Conservation (phyloP, 2,113 vertebrate species). For the Bothrops jararaca region DNA sequence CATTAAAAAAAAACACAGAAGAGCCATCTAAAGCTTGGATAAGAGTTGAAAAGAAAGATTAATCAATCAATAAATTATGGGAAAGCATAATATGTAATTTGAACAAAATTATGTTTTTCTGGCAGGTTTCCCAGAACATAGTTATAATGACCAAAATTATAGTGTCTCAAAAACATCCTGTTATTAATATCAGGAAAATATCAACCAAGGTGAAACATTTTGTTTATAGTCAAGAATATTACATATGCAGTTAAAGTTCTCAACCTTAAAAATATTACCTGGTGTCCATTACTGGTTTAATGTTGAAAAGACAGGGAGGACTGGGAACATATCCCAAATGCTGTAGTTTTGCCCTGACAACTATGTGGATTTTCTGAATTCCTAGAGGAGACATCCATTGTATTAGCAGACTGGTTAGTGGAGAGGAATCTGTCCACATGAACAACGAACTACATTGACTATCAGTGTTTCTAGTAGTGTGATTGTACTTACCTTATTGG, state of each 20-base stretch:
- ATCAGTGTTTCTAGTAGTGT: background rate
- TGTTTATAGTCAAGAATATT: background rate
- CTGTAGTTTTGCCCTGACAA: background rate
- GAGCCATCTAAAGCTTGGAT: slow-evolving; percentile 39
- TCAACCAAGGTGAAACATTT: slow-evolving; percentile 8
- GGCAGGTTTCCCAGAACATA: slow-evolving; percentile 3
- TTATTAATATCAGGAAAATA: slow-evolving; percentile 12
- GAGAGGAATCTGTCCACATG: background rate
- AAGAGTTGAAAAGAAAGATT: slow-evolving; percentile 25
- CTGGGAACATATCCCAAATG: background rate
- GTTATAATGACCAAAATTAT: background rate
- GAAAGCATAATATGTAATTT: slow-evolving; percentile 13
- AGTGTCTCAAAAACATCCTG: background rate
- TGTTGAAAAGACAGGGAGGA: background rate
- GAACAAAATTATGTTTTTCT: background rate
- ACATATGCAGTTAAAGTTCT: background rate
- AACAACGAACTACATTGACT: background rate
- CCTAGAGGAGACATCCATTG: background rate
- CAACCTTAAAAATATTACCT: background rate
- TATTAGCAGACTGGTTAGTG: background rate
- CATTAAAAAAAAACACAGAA: background rate
- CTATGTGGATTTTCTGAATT: background rate
- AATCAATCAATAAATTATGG: slow-evolving; percentile 16
- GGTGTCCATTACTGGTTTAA: slow-evolving; percentile 1
- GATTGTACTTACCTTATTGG: background rate